A percentile compares a stretch with the other conserved stretches of the same genome.
phyloP scores from a whole-genome alignment of 2,888 invertebrate genomes.

The Urechis unicinctus region DNA sequence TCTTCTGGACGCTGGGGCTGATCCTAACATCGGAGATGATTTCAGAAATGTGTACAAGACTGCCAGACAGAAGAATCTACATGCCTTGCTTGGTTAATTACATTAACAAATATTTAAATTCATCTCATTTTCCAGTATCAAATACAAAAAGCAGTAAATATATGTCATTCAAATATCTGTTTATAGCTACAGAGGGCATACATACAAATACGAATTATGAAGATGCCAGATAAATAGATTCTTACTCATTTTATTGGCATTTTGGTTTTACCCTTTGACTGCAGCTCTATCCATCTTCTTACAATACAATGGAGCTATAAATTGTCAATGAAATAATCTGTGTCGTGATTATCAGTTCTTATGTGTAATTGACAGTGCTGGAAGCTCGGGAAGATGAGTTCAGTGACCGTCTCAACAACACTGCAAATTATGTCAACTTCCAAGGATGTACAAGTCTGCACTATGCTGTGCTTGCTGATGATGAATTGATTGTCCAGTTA shows the following conservation, averaged over 20 bases:
- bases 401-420: slow-evolving; percentile 58
- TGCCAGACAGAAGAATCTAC: slow-evolving; percentile 62
- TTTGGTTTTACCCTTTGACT: too few species aligned
- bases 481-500: slow-evolving; percentile 59
- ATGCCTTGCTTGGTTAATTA: slow-evolving; percentile 56
- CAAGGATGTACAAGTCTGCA: slow-evolving; percentile 81
- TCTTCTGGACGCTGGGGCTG: slow-evolving; percentile 65
- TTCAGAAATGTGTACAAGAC: slow-evolving; percentile 66
- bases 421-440: slow-evolving; percentile 74
- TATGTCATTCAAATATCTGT: too few species aligned
- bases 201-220: too few species aligned
- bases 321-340: too few species aligned
- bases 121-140: too few species aligned
- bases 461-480: slow-evolving; percentile 76
- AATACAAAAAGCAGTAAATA: too few species aligned
- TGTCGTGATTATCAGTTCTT: too few species aligned
- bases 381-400: slow-evolving; percentile 74
- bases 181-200: too few species aligned
- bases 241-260: background rate
- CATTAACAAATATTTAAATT: background rate
- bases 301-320: too few species aligned
- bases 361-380: too few species aligned
- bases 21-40: slow-evolving; percentile 69
- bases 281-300: too few species aligned
- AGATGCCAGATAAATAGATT: too few species aligned